phyloP scores from a whole-genome alignment of 2,797 vertebrate species.

The Eurystomus glaucurus region DNA sequence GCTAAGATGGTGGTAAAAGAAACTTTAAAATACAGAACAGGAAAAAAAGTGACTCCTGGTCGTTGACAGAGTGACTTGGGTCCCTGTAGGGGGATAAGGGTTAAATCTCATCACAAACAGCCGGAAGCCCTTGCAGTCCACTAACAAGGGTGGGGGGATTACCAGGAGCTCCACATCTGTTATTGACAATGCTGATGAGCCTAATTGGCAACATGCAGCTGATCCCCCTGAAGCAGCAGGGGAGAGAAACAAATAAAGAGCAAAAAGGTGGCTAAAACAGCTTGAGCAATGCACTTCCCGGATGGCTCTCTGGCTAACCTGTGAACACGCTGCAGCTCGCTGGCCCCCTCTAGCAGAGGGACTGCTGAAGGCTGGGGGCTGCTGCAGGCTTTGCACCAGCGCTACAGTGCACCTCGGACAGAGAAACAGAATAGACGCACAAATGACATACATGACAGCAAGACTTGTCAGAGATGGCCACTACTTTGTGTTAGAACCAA shows the following conservation, averaged over 20 bases:
- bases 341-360: not conserved
- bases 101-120: slow-evolving; percentile 63
- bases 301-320: not conserved
- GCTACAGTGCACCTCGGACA: accelerated
- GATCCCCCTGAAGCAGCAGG: slow-evolving; percentile 64
- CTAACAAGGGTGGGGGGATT: slow-evolving; percentile 62
- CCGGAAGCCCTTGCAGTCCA: slow-evolving; percentile 58
- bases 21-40: not conserved
- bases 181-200: slow-evolving; percentile 76
- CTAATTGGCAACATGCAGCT: slow-evolving; percentile 71
- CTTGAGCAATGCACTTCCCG: not conserved
- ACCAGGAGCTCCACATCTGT: slow-evolving; percentile 66
- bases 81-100: slow-evolving; percentile 13
- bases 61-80: not conserved
- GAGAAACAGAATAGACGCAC: accelerated
- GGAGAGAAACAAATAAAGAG: slow-evolving; percentile 61
- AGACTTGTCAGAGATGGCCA: not conserved
- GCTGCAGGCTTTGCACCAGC: accelerated
- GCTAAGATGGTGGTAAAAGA: not conserved
- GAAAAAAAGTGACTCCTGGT: not conserved
- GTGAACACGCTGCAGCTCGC: accelerated
- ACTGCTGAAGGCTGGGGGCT: accelerated
- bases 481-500: not conserved
- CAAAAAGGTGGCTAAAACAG: slow-evolving; percentile 7
- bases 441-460: accelerated